A percentile compares a stretch with the other conserved stretches of the same genome.
These are phyloP conservation scores for Acanthiza pusilla DNA, from an alignment of 2,797 vertebrate species.

Conservation along the genomic window DNA sequence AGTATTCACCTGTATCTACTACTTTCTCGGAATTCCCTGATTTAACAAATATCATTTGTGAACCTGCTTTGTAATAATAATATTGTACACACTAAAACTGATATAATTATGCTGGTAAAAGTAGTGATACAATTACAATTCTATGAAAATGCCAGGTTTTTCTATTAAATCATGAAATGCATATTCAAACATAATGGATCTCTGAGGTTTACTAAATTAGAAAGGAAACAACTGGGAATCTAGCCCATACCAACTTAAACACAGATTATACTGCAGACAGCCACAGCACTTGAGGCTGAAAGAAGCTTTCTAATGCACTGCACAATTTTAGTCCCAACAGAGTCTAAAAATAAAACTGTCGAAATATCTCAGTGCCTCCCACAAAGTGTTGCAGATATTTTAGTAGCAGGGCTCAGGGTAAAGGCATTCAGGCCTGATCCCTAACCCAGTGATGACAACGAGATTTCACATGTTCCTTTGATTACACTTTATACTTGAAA, in stretches of 20 bases:
- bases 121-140: not conserved
- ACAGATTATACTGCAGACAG: not conserved
- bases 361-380: not conserved
- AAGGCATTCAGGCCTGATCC: not conserved
- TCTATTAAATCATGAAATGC: not conserved
- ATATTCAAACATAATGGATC: not conserved
- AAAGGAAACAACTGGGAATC: not conserved
- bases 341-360: conserved; percentile 21
- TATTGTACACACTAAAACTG: not conserved
- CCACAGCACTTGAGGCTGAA: not conserved
- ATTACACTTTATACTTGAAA: not conserved
- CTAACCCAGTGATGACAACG: not conserved
- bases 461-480: not conserved
- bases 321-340: not conserved
- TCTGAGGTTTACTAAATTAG: not conserved
- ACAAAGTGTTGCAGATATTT: not conserved
- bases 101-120: not conserved
- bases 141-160: not conserved
- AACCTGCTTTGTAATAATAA: not conserved
- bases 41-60: not conserved
- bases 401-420: not conserved
- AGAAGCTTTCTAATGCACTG: not conserved
- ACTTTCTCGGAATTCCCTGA: not conserved
- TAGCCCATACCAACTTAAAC: not conserved
- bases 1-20: not conserved